A percentile compares a stretch with the other conserved stretches of the same genome.
Conservation (phyloP, 92 coral and sea anemone genomes). For the Phymanthus crucifer region DNA sequence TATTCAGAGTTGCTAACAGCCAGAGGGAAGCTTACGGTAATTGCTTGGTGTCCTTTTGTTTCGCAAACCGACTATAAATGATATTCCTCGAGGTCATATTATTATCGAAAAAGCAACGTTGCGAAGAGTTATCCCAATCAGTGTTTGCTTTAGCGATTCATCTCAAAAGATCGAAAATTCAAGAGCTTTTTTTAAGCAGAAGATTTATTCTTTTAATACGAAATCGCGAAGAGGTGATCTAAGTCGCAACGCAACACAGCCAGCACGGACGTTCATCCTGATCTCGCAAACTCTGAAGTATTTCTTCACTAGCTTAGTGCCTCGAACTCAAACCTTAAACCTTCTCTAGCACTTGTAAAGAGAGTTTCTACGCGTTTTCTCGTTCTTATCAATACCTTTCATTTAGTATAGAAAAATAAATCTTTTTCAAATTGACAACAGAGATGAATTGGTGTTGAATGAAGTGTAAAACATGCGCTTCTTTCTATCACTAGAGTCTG, state of each 20-base stretch:
- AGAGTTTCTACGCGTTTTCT: conserved; percentile 4
- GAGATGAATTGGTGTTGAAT: conserved; percentile 44
- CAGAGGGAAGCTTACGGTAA: conserved; percentile 48
- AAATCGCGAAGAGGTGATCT: background rate
- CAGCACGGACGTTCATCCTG: background rate
- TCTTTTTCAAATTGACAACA: conserved; percentile 13
- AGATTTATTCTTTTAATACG: background rate
- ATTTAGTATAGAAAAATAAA: conserved; percentile 14
- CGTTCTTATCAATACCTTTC: conserved; percentile 8
- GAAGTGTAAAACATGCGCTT: conserved; percentile 39
- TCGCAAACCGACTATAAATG: conserved; percentile 67
- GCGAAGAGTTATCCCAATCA: conserved; percentile 10
- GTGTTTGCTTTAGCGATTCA: conserved; percentile 30
- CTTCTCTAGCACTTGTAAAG: background rate
- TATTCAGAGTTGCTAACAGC: conserved; percentile 28
- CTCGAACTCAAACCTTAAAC: background rate
- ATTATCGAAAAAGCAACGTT: conserved; percentile 38
- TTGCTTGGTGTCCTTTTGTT: conserved; percentile 50
- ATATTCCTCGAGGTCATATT: conserved; percentile 66
- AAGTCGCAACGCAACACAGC: conserved; percentile 16
- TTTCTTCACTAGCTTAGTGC: background rate
- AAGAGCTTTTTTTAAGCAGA: background rate
- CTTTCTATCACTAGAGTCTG: conserved; percentile 6
- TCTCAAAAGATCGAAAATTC: conserved; percentile 34
- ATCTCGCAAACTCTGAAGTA: background rate